Evolutionary conservation across 2,797 vertebrate genomes (phyloP).

Genomic region (Cirrhinus molitorella): DNA sequence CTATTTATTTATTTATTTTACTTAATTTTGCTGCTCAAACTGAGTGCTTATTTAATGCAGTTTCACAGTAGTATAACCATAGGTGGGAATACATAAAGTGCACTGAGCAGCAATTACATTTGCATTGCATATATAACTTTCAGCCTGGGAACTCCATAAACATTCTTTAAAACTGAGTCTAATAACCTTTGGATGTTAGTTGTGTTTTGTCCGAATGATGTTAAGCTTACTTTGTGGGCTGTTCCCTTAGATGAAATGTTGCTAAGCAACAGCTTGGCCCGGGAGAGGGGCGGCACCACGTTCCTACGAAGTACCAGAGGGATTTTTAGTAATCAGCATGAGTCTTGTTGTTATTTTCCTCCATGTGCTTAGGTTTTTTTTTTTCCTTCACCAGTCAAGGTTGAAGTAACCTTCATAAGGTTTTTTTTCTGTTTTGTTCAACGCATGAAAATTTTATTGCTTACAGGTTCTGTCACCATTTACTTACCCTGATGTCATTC

Average conservation of each 20-base stretch:
- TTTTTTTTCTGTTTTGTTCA: slow-evolving; percentile 4
- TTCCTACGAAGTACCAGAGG: slow-evolving; percentile 59
- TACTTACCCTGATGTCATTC: background rate
- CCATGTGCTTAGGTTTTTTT: slow-evolving; percentile 4
- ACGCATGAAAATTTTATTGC: background rate
- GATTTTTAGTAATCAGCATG: slow-evolving; percentile 48
- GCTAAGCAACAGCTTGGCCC: slow-evolving; percentile 74
- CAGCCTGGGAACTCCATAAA: background rate
- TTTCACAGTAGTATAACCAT: background rate
- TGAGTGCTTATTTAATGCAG: background rate
- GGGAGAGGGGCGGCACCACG: slow-evolving; percentile 63
- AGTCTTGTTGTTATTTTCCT: slow-evolving; percentile 59
- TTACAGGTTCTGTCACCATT: background rate
- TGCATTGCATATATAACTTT: background rate
- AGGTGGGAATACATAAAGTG: background rate
- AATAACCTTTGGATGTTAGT: slow-evolving; percentile 39
- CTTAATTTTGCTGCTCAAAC: background rate
- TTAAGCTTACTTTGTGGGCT: slow-evolving; percentile 70
- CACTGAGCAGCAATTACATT: background rate
- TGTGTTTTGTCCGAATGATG: slow-evolving; percentile 63
- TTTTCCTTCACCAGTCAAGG: slow-evolving; percentile 20
- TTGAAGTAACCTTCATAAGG: slow-evolving; percentile 24
- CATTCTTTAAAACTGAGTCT: slow-evolving; percentile 13
- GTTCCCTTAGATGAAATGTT: slow-evolving; percentile 74
- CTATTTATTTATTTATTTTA: slow-evolving; percentile 2